These are phyloP conservation scores for Notodonta dromedarius DNA, from an alignment of 2,888 invertebrate genomes.

Conservation along the genomic window DNA sequence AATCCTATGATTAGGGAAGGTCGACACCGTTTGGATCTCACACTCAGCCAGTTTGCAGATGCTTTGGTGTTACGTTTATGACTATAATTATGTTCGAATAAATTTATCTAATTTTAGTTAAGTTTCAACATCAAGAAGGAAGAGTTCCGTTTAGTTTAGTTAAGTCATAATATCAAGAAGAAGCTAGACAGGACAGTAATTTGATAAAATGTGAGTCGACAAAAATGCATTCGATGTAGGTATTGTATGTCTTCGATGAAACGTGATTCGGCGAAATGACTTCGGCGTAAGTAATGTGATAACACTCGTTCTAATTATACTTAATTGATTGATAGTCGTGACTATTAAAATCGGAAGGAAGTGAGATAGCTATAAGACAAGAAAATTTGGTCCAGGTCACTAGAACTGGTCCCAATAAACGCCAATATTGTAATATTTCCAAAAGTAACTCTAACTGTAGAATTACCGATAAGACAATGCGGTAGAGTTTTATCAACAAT, in stretches of 20 bases:
- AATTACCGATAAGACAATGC: constrained; percentile 59
- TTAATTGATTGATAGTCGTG: too few species aligned
- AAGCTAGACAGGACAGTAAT: too few species aligned
- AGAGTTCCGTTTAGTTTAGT: too few species aligned
- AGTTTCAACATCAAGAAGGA: too few species aligned
- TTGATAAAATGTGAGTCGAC: too few species aligned
- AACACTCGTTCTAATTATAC: too few species aligned
- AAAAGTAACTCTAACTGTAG: constrained; percentile 52
- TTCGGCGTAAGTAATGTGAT: too few species aligned
- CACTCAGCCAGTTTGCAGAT: constrained; percentile 38
- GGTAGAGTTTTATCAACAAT: constrained; percentile 53
- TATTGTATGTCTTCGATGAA: too few species aligned
- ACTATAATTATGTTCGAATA: background rate
- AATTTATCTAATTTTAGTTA: background rate
- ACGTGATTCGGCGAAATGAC: too few species aligned
- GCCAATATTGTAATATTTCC: constrained; percentile 36
- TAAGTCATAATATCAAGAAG: too few species aligned
- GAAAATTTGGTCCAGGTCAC: background rate
- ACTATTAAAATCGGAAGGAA: too few species aligned
- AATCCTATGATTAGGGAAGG: constrained; percentile 63
- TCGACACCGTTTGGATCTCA: constrained; percentile 48
- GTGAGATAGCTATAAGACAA: background rate
- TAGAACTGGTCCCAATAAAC: constrained; percentile 35
- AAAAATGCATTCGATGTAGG: too few species aligned
- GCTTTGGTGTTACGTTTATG: constrained; percentile 19